Conservation (phyloP, 2,113 vertebrate genomes). For the Paracanthobrama guichenoti region DNA sequence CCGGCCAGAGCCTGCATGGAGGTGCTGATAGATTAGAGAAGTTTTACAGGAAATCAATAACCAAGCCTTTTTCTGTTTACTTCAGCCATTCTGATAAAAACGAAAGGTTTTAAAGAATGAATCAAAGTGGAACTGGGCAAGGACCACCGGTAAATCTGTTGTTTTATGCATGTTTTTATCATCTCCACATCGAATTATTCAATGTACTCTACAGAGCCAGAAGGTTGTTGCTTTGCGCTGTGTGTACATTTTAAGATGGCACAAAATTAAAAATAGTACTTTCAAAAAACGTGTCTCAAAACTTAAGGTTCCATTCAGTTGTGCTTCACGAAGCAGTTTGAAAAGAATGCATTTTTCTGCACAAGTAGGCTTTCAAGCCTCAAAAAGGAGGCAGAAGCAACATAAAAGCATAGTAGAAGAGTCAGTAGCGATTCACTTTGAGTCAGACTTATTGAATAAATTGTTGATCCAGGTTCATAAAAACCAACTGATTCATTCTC, state of each 20-base stretch:
- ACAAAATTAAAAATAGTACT: not conserved
- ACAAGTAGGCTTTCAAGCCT: not conserved
- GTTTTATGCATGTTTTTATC: not conserved
- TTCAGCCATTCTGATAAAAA: constrained; percentile 47
- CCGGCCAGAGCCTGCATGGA: not conserved
- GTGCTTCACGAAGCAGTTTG: not conserved
- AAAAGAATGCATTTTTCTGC: not conserved
- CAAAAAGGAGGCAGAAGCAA: not conserved
- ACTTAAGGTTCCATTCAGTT: not conserved
- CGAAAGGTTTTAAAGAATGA: constrained; percentile 42
- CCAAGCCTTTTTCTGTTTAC: constrained; percentile 50
- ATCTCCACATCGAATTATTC: not conserved
- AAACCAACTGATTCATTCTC: not conserved
- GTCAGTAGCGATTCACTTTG: not conserved
- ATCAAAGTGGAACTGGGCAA: not conserved
- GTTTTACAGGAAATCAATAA: constrained; percentile 52
- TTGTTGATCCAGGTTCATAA: not conserved
- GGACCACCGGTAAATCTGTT: not conserved
- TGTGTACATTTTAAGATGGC: not conserved
- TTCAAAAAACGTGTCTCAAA: not conserved
- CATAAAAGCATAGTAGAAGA: not conserved
- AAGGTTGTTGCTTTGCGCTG: not conserved
- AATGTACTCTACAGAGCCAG: not conserved
- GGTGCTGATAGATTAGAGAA: constrained; percentile 41
- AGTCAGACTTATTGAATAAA: not conserved